These are phyloP conservation scores for Triops cancriformis DNA, from an alignment of 1,140 invertebrate species.

Conservation along the genomic window DNA sequence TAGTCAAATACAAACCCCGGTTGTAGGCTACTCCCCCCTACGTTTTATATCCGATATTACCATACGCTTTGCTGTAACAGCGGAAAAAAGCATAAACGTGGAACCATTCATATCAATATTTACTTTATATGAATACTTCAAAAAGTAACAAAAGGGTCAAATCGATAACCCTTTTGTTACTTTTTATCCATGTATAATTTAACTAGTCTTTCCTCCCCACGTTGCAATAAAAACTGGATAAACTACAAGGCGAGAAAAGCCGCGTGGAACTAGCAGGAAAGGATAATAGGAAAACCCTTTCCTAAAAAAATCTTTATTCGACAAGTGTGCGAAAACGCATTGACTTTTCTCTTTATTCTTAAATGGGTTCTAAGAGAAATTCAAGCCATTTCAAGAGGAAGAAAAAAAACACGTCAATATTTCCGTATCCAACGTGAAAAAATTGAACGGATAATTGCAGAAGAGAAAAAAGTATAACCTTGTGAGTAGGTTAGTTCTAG, in stretches of 20 bases:
- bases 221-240: neutral
- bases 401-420: neutral
- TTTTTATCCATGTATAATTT: neutral
- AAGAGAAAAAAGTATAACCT: neutral
- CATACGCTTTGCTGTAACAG: neutral
- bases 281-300: neutral
- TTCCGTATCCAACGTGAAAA: neutral
- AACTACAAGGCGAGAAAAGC: neutral
- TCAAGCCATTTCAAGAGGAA: neutral
- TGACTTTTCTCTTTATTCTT: neutral
- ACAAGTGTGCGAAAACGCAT: neutral
- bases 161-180: neutral
- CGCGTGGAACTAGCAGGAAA: neutral
- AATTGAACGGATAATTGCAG: neutral
- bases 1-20: neutral
- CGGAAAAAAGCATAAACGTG: neutral
- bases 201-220: neutral
- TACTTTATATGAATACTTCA: too few species aligned
- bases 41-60: neutral
- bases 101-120: too few species aligned
- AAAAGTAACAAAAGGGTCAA: too few species aligned
- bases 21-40: neutral
- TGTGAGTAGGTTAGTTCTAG: neutral
- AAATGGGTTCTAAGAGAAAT: neutral
- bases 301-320: neutral